Evolutionary conservation across 2,797 vertebrate species (phyloP).

Genomic region (Cynodonichthys magdalenae): DNA sequence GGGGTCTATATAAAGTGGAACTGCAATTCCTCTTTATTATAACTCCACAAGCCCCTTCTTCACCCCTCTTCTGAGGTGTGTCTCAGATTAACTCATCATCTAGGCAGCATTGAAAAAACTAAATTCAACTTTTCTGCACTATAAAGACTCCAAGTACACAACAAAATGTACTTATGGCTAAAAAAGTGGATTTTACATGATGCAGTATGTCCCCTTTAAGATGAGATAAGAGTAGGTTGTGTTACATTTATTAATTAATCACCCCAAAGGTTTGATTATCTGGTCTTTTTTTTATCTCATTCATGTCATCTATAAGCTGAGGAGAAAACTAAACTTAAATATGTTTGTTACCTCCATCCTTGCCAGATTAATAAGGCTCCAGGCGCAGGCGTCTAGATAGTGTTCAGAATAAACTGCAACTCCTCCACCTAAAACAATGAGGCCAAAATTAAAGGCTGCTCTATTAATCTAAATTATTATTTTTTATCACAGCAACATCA

Average conservation of each 20-base stretch:
- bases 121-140: too few species aligned
- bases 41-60: too few species aligned
- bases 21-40: too few species aligned
- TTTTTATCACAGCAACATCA: slow-evolving; percentile 33
- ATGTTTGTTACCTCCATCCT: slow-evolving; percentile 10
- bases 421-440: slow-evolving; percentile 55
- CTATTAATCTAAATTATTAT: slow-evolving; percentile 32
- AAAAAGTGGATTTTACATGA: too few species aligned
- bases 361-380: slow-evolving; percentile 59
- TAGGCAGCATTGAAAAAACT: too few species aligned
- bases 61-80: too few species aligned
- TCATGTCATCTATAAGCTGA: background rate
- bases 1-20: too few species aligned
- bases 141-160: too few species aligned
- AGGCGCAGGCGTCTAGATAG: slow-evolving; percentile 72
- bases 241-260: background rate
- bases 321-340: background rate
- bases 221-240: slow-evolving; percentile 10
- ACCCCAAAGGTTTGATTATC: slow-evolving; percentile 2
- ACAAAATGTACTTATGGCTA: too few species aligned
- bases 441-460: slow-evolving; percentile 8
- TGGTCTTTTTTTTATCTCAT: background rate
- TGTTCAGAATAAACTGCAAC: slow-evolving; percentile 59
- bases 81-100: too few species aligned
- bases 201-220: too few species aligned